Conservation (phyloP, 2,797 vertebrate genomes). For the Eidolon dupreanum region DNA sequence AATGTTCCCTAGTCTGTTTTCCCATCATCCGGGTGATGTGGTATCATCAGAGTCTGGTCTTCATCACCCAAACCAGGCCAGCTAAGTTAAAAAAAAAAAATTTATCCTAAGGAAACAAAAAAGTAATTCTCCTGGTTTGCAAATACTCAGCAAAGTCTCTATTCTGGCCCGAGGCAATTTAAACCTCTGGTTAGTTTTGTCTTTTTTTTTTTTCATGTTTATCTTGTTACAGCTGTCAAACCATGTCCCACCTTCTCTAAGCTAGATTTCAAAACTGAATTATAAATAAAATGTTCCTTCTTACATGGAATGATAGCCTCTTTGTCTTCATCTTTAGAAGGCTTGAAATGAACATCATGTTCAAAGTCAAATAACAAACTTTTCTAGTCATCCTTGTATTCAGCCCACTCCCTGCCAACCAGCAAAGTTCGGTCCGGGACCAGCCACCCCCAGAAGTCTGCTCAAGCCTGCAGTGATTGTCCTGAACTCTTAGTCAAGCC, state of each 20-base stretch:
- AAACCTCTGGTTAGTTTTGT: neutral
- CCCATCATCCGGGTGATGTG: neutral
- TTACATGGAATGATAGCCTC: neutral
- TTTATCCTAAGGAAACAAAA: neutral
- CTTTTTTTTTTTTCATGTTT: neutral
- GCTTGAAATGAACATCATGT: neutral
- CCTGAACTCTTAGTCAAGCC: neutral
- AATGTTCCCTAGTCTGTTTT: neutral
- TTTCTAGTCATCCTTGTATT: neutral
- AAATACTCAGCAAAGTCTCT: neutral
- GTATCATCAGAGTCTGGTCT: neutral
- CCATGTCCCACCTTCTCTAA: neutral
- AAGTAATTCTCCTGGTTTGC: slow-evolving; percentile 28
- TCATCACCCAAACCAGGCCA: slow-evolving; percentile 29
- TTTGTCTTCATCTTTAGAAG: neutral
- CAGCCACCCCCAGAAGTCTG: accelerated
- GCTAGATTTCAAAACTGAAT: slow-evolving; percentile 23
- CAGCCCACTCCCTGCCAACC: neutral
- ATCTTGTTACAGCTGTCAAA: neutral
- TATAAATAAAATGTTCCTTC: slow-evolving; percentile 36
- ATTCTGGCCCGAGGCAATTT: neutral
- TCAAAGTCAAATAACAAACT: neutral
- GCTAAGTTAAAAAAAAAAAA: neutral
- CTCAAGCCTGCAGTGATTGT: neutral
- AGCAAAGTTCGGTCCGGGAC: neutral